Base-by-base conservation (phyloP, 1,140 invertebrate species). In the Hypothenemus hampei region DNA sequence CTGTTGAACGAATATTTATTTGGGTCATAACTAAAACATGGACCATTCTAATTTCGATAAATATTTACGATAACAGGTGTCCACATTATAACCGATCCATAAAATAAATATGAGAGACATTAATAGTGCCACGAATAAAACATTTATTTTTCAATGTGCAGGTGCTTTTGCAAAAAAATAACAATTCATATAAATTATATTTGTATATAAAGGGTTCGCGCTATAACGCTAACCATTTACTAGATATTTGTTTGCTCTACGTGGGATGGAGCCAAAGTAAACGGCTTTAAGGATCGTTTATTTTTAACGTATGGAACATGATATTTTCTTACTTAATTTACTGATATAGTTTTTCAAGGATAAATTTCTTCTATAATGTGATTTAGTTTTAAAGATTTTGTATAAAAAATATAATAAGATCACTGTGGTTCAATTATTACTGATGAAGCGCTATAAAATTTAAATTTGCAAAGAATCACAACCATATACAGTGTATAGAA, bases 211-310 rank as follows among this genome's bases (percentile, higher is more conserved):
- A 13, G 6, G 35, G 16, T 16, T 19, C 44, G 8, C 19, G 15
- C 26, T 15, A 6, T 46, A 18, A 46, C 23, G 44, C 13, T 46
- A 46, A 46, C 44, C 44, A 26, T 46, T 46, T 46, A 46, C 26
- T 31, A 46, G 44, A 46, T 46, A 46, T 46, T 46, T 46, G 44
- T 46, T 46, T 19, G 21, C 44, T 46, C 18, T 46, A 46, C 44
- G 44, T 46, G 44, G 44, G 16, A 46, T 31, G 26, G 44, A 29
- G 44, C 44, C 33, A 31, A 46, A 46, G 44, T 29, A 46, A 46
- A 46, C 26, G 18, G 44, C 44, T 46, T 26, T 18, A 46, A 29
- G n/a, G 5, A 26, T 19, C 24, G 16, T 19, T 46, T 46, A 31
- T 29, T 19, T 46, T 43, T 43, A n/a, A n/a, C n/a, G n/a, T n/a